Percentiles rank a stretch among this genome's conserved stretches.
phyloP scores from a whole-genome alignment of 1,140 invertebrate genomes.

The Amyelois transitella region DNA sequence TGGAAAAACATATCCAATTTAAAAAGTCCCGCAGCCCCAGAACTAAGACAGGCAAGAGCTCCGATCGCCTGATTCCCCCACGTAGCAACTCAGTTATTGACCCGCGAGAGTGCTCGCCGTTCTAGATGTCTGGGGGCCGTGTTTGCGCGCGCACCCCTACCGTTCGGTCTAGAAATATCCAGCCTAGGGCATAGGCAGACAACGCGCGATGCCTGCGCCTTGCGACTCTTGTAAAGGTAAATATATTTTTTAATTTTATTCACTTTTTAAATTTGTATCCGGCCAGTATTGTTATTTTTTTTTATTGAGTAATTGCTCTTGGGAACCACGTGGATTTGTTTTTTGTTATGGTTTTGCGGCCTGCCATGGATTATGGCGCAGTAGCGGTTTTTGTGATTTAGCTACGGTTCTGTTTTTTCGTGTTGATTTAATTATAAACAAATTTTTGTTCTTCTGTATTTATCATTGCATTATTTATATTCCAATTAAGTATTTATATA shows the following conservation, averaged over 20 bases:
- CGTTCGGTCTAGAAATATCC: conserved; percentile 6
- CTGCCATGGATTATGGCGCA: background rate
- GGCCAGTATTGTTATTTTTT: conserved; percentile 1
- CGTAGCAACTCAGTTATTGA: conserved; percentile 62
- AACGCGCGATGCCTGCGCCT: conserved; percentile 50
- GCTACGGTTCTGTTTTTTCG: background rate
- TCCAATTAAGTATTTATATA: too few species aligned
- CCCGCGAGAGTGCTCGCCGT: conserved; percentile 25
- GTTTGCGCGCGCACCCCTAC: conserved; percentile 28
- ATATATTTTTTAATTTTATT: conserved; percentile 8
- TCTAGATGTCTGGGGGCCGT: conserved; percentile 23
- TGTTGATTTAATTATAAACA: background rate
- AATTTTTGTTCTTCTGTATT: background rate
- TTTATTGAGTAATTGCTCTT: background rate
- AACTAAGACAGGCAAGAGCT: conserved; percentile 22
- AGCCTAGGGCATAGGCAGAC: conserved; percentile 29
- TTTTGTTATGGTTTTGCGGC: conserved; percentile 18
- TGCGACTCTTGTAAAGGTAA: conserved; percentile 64
- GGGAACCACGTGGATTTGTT: conserved; percentile 7
- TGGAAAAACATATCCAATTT: conserved; percentile 1
- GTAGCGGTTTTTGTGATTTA: conserved; percentile 1
- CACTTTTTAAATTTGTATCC: background rate
- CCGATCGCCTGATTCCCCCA: conserved; percentile 42
- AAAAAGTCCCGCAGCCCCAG: conserved; percentile 11
- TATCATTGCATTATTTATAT: too few species aligned